Percentiles rank a stretch among this genome's conserved stretches.
Conservation (phyloP, 2,113 vertebrate species). For the Tragelaphus buxtoni region DNA sequence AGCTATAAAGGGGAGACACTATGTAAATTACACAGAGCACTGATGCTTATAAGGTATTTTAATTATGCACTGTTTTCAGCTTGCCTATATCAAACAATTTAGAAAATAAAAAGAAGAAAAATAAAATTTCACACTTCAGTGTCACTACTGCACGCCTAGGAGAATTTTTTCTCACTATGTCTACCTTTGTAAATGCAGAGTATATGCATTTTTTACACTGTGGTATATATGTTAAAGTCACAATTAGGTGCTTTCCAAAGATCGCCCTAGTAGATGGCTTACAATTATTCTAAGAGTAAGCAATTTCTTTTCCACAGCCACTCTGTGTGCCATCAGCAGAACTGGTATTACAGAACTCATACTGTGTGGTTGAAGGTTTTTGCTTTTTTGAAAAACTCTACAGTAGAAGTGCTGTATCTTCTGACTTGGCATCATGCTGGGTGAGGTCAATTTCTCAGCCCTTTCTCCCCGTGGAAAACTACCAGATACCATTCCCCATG, state of each 20-base stretch:
- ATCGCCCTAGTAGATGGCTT: not conserved
- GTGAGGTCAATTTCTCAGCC: constrained; percentile 16
- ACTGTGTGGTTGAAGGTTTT: not conserved
- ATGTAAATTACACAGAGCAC: not conserved
- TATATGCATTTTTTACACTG: not conserved
- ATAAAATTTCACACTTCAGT: not conserved
- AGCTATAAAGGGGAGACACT: not conserved
- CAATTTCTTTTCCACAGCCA: not conserved
- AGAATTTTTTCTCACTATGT: not conserved
- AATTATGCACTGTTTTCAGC: not conserved
- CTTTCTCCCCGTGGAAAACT: constrained; percentile 7
- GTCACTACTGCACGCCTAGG: not conserved
- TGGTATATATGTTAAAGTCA: not conserved
- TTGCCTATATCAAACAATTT: not conserved
- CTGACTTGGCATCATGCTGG: not conserved
- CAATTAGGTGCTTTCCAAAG: not conserved
- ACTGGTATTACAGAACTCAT: not conserved
- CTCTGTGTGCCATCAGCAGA: not conserved
- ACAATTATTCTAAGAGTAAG: not conserved
- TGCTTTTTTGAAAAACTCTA: not conserved
- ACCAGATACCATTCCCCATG: not conserved
- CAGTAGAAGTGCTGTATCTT: constrained; percentile 13
- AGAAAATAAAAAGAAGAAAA: not conserved
- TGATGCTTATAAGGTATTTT: not conserved
- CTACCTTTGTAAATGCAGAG: not conserved